These are phyloP conservation scores for Leptopilina drosophilae DNA, from an alignment of 2,888 invertebrate species.

Conservation along the genomic window DNA sequence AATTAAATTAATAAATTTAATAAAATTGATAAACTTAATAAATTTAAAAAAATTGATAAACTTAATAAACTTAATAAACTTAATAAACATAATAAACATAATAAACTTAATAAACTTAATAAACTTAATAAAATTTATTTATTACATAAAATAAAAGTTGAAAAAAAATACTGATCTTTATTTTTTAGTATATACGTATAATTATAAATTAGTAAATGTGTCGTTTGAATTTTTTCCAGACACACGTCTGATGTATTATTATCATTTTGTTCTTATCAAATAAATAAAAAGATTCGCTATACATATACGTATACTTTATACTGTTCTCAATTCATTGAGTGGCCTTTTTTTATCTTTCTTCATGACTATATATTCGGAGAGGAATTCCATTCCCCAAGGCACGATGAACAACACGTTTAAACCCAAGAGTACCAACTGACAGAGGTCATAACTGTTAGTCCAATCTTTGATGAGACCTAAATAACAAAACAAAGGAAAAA, in stretches of 20 bases:
- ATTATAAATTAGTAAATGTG: neutral
- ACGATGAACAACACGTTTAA: conserved; percentile 83
- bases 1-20: too few species aligned
- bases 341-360: conserved; percentile 19
- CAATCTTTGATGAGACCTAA: conserved; percentile 81
- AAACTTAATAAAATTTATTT: too few species aligned
- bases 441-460: conserved; percentile 82
- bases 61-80: too few species aligned
- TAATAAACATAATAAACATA: too few species aligned
- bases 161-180: neutral
- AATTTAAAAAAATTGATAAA: too few species aligned
- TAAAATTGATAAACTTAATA: too few species aligned
- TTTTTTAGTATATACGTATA: too few species aligned
- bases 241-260: conserved; percentile 32
- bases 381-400: conserved; percentile 83
- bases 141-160: neutral
- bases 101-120: too few species aligned
- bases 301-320: neutral
- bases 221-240: neutral
- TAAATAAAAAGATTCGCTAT: neutral
- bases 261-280: conserved; percentile 52
- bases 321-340: conserved; percentile 24
- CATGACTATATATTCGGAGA: conserved; percentile 17
- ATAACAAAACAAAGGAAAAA: conserved; percentile 59
- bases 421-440: conserved; percentile 83